Percentiles rank a stretch among this genome's conserved stretches.
Conservation (phyloP, 2,113 vertebrate genomes). For the Catharus fuscescens region DNA sequence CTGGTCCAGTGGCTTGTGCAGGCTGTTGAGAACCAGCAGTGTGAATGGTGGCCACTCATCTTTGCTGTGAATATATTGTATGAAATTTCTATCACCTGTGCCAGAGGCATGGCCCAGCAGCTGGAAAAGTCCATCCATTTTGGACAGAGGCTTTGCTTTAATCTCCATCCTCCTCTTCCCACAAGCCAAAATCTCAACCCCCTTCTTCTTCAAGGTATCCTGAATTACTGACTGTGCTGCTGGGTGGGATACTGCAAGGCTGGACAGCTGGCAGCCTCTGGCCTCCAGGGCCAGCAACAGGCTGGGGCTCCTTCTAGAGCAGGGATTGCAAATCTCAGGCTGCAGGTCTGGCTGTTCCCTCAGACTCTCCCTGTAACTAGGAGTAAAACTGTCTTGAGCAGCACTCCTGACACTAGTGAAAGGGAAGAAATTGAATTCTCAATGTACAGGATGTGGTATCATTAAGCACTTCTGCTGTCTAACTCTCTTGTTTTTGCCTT, state of each 20-base stretch:
- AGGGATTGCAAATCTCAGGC: neutral
- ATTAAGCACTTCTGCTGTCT: neutral
- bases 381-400: neutral
- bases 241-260: neutral
- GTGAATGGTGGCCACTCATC: neutral
- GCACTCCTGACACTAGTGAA: neutral
- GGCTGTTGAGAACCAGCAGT: neutral
- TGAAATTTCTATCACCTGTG: neutral
- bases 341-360: neutral
- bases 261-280: neutral
- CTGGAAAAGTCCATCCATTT: neutral
- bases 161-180: neutral
- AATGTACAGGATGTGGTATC: neutral
- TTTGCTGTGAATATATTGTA: neutral
- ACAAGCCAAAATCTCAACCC: neutral
- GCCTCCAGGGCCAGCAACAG: neutral
- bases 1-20: neutral
- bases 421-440: neutral
- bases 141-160: neutral
- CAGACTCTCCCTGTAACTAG: neutral
- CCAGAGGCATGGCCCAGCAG: neutral
- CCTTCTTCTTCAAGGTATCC: neutral
- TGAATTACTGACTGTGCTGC: neutral
- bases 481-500: neutral
- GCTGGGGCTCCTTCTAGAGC: neutral